These are phyloP conservation scores for Heterodera filipjevi DNA, from an alignment of 2,888 invertebrate genomes.

Conservation along the genomic window DNA sequence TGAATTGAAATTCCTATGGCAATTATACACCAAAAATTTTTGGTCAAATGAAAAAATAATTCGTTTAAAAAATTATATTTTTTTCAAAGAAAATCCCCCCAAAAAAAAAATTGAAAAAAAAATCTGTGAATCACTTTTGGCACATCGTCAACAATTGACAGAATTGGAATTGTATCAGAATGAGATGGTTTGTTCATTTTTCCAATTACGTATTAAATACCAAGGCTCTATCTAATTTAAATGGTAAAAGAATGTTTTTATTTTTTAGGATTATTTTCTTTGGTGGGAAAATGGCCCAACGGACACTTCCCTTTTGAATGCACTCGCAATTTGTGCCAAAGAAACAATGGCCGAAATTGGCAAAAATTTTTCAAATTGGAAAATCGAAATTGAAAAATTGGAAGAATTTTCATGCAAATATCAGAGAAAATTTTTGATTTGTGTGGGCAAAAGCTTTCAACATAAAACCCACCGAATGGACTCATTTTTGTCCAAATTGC, in stretches of 20 bases:
- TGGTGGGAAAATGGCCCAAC: background rate
- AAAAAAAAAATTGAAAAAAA: background rate
- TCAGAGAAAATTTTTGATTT: background rate
- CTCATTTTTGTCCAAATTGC: background rate
- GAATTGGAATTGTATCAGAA: background rate
- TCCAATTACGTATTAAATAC: background rate
- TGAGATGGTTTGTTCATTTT: background rate
- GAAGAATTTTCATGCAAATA: background rate
- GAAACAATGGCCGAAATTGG: background rate
- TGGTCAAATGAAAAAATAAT: constrained; percentile 9
- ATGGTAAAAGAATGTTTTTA: background rate
- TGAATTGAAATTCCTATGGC: background rate
- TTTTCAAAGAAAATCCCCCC: background rate
- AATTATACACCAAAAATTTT: background rate
- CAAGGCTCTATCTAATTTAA: background rate
- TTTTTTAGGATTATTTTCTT: background rate
- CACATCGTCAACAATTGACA: background rate
- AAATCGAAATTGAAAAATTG: background rate
- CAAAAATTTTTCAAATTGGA: background rate
- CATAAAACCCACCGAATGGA: background rate
- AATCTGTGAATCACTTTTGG: background rate
- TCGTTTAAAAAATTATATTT: background rate
- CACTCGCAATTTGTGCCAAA: constrained; percentile 1
- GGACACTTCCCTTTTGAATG: constrained; percentile 1
- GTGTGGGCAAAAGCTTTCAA: background rate